Conservation (phyloP, 2,888 invertebrate genomes). For the Drosophila antonietae region DNA sequence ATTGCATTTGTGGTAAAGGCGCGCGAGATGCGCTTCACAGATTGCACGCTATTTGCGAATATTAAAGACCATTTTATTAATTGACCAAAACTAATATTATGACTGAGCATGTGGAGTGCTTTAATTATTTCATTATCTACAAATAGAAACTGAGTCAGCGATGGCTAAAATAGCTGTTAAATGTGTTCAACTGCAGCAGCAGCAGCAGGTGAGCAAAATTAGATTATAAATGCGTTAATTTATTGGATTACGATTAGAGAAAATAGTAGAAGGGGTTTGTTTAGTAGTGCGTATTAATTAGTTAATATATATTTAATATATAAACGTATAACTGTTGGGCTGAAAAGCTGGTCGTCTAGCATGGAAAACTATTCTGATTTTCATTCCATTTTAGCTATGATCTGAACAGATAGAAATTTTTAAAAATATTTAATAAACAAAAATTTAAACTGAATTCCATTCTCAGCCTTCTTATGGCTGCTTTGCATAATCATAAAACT, state of each 20-base stretch:
- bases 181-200: background rate
- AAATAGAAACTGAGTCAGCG: conserved; percentile 5
- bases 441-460: too few relatives aligned
- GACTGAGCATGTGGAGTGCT: conserved; percentile 18
- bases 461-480: background rate
- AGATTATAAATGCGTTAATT: background rate
- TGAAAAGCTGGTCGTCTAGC: too few relatives aligned
- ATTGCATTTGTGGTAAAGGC: conserved; percentile 46
- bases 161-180: background rate
- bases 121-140: conserved; percentile 2
- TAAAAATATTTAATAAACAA: background rate
- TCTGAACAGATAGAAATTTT: too few relatives aligned
- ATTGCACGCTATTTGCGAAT: conserved; percentile 38
- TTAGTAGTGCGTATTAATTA: background rate
- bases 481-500: background rate
- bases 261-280: background rate
- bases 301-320: background rate
- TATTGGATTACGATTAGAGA: background rate
- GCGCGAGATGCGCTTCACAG: conserved; percentile 28
- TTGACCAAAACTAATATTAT: conserved; percentile 31
- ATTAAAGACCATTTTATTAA: conserved; percentile 46
- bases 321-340: too few relatives aligned
- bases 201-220: background rate
- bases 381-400: too few relatives aligned
- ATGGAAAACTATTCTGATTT: too few relatives aligned